Conservation (phyloP, 2,113 vertebrate genomes). For the Leptodactylus fuscus region DNA sequence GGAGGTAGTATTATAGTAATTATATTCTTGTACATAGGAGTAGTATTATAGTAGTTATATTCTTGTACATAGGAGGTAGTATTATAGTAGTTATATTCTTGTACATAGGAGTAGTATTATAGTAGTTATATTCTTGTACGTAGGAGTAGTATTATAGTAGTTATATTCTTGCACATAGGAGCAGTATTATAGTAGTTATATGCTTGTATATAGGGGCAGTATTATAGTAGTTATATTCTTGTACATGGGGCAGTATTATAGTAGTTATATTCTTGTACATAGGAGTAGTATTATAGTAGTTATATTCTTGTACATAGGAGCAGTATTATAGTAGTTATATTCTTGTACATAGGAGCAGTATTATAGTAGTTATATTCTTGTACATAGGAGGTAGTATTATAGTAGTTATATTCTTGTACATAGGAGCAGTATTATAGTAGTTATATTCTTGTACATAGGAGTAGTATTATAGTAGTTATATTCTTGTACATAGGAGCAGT, state of each 20-base stretch:
- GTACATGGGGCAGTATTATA: constrained; percentile 3
- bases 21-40: not conserved
- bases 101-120: not conserved
- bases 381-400: constrained; percentile 3
- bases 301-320: not conserved
- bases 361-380: constrained; percentile 17
- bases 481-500: not conserved
- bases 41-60: not conserved
- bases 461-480: constrained; percentile 3
- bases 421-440: constrained; percentile 6
- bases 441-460: not conserved
- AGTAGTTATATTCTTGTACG: not conserved
- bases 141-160: not conserved
- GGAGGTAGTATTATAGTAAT: not conserved
- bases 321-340: constrained; percentile 12
- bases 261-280: constrained; percentile 13
- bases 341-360: not conserved
- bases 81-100: not conserved
- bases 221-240: not conserved
- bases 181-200: not conserved
- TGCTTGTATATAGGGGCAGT: not conserved
- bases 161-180: not conserved
- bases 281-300: constrained; percentile 5
- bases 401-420: not conserved
- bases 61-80: not conserved